Evolutionary conservation across 2,888 invertebrate genomes (phyloP).

Genomic region (Fissipunctia ypsillon): DNA sequence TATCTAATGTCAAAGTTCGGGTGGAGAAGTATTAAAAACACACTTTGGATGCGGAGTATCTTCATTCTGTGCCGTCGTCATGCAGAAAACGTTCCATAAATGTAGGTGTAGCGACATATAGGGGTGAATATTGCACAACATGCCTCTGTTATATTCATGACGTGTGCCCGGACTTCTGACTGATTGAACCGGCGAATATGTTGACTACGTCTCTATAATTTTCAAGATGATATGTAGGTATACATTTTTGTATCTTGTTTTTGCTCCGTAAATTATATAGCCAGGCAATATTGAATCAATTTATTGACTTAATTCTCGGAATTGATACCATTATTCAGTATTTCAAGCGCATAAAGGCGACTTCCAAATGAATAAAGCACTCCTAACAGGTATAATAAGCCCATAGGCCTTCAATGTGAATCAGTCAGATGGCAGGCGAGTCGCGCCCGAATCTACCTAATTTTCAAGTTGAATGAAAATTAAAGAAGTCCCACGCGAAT

Average conservation of each 20-base stretch:
- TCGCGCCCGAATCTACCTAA: slow-evolving; percentile 80
- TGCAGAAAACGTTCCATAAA: slow-evolving; percentile 47
- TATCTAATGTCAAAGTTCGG: slow-evolving; percentile 56
- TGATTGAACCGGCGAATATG: slow-evolving; percentile 82
- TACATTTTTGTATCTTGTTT: slow-evolving; percentile 20
- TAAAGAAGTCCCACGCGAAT: slow-evolving; percentile 88
- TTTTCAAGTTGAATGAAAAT: slow-evolving; percentile 88
- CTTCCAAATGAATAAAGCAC: slow-evolving; percentile 44
- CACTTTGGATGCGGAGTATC: slow-evolving; percentile 23
- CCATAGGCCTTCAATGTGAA: slow-evolving; percentile 69
- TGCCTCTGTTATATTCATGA: slow-evolving; percentile 85
- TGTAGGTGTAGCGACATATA: slow-evolving; percentile 66
- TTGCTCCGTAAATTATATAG: not conserved
- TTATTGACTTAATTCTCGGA: not conserved
- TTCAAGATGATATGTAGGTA: slow-evolving; percentile 35
- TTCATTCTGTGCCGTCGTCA: slow-evolving; percentile 34
- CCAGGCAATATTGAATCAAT: slow-evolving; percentile 3
- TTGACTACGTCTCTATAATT: slow-evolving; percentile 69
- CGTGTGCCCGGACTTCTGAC: slow-evolving; percentile 80
- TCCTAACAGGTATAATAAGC: slow-evolving; percentile 55
- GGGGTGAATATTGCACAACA: slow-evolving; percentile 78
- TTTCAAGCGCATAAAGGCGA: slow-evolving; percentile 26
- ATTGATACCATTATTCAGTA: slow-evolving; percentile 30
- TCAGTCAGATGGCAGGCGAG: slow-evolving; percentile 71
- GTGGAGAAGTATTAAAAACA: slow-evolving; percentile 51